Base-by-base conservation (phyloP, 2,888 invertebrate genomes). In the Drosophila falleni region DNA sequence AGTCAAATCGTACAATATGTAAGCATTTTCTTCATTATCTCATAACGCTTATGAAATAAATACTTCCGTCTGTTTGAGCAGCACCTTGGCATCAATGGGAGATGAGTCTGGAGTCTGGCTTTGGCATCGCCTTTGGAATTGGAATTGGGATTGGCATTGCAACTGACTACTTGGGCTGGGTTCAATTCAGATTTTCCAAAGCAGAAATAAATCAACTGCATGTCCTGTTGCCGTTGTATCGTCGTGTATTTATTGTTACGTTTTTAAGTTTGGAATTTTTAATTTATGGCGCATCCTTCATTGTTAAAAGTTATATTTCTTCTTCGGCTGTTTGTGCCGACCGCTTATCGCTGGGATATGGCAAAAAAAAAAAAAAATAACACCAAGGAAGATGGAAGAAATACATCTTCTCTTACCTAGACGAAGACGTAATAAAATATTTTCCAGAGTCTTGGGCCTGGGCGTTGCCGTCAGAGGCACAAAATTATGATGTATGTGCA, bases 401-500 rank as follows among this genome's bases (percentile, higher is more conserved):
- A 79, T 74, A 65, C 71, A 74, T 74, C 75, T 66, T 71, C 71
- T 67, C 50, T 16, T 74, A 71, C 78, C 70, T 74, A 59, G 29
- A 44, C 58, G 42, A 60, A 58, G 46, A 56, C 50, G 87, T 72
- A 89, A 81, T 89, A 80, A 80, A 85, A 82, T 88, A 83, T 83
- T 78, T 80, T 73, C 60, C 76, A 78, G 71, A 78, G 63, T 65
- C 54, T 66, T 33, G 42, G 47, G 41, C 44, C 63, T 64, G 74
- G 74, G 80, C 74, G 68, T 64, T 62, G 70, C 59, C 76, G 77
- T 73, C 80, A 80, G 78, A 81, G 78, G 85, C 77, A 75, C 81
- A 73, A 85, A 87, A 87, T 89, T 87, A 87, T 91, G 91, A 92
- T 91, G 89, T 89, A 92, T 90, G 89, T 74, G 89, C 91, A 81